Evolutionary conservation across 2,888 invertebrate species (phyloP), one percentile per base, ranked within the genome.

Genomic region (Brenthis hecate): DNA sequence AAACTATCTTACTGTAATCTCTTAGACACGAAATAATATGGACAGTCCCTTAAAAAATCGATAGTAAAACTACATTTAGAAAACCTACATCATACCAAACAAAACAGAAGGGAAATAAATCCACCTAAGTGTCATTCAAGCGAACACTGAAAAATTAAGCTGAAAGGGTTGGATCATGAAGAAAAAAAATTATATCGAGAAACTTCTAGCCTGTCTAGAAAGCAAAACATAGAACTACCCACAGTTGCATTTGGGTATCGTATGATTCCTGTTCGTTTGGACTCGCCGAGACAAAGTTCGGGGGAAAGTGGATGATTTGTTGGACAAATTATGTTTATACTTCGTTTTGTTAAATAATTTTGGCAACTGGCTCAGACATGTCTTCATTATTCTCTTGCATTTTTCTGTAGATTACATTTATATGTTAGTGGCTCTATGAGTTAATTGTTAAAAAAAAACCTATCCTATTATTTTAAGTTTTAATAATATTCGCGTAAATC

Each of bases 341-440:
- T 87, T 91, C 64, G 89, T 84, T 81, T 90, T 92, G 79, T 83
- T 80, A 76, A 91, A 90, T 69, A 91, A 79, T 80, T 86, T 91
- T 76, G 92, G 92, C 75, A 92, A 84, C 77, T 87, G 89, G 78
- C 79, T 86, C 71, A 91, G 76, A 77, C 92, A 92, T 70, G 83
- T 84, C 85, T 87, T 92, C 88, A 92, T 79, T 73, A 92, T 80
- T 83, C 78, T 87, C 86, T 90, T 91, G 87, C 90, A 92, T 85
- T 86, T 91, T 58, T 89, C 91, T 91, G 86, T 70, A 73, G 74
- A 75, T 74, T 54, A 57, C 56, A 66, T 69, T 68, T 28, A 48
- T n/a, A 28, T 60, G 32, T 53, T 58, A 43, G 32, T 48, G 56
- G 60, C 36, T 43, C 3, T 11, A 11, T 11, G 11, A 11, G 6